These are phyloP conservation scores for Pangasius krempfi DNA, from an alignment of 2,797 vertebrate genomes.

Conservation along the genomic window DNA sequence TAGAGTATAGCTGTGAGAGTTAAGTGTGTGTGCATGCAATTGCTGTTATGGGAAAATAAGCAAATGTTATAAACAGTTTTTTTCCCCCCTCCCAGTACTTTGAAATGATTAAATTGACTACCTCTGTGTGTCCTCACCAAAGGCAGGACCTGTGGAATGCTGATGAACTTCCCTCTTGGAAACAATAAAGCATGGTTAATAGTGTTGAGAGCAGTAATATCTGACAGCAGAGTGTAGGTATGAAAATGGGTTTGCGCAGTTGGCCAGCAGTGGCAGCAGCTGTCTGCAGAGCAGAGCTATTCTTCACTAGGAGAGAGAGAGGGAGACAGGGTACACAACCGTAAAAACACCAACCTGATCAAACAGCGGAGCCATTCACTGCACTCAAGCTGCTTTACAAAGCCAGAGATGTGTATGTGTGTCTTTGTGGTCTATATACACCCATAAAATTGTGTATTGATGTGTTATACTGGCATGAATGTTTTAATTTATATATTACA, in stretches of 20 bases:
- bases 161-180: conserved; percentile 20
- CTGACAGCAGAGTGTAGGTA: conserved; percentile 34
- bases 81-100: neutral
- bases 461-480: conserved; percentile 29
- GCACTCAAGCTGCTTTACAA: conserved; percentile 45
- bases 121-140: neutral
- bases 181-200: conserved; percentile 37
- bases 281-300: conserved; percentile 50
- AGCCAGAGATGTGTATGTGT: conserved; percentile 28
- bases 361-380: conserved; percentile 50
- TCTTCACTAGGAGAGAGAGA: conserved; percentile 38
- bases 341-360: conserved; percentile 57
- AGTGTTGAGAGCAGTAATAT: conserved; percentile 26
- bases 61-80: neutral
- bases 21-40: neutral
- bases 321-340: conserved; percentile 53
- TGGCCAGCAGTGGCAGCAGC: conserved; percentile 53
- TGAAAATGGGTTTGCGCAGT: conserved; percentile 39
- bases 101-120: neutral
- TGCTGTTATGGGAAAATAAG: neutral
- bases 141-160: conserved; percentile 25
- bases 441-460: neutral
- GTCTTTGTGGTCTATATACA: conserved; percentile 19
- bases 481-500: conserved; percentile 8
- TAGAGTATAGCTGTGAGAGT: neutral